Conservation (phyloP, 2,888 invertebrate species). For the Leucozona laternaria region DNA sequence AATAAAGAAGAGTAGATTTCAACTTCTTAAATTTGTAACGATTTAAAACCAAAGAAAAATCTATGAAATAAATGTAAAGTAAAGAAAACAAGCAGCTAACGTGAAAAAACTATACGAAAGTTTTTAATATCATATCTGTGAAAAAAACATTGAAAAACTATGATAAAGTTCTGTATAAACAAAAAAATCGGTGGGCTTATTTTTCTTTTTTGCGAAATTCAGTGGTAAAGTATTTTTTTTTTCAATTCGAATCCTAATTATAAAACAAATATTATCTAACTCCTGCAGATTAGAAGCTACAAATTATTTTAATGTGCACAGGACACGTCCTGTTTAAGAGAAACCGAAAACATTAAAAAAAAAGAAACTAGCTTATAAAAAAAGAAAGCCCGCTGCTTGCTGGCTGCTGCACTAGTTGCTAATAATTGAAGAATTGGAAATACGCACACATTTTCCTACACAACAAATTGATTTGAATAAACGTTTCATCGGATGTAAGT, state of each 20-base stretch:
- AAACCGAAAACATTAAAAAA: slow-evolving; percentile 7
- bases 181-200: slow-evolving; percentile 25
- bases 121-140: background rate
- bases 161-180: slow-evolving; percentile 10
- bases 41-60: slow-evolving; percentile 12
- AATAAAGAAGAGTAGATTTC: slow-evolving; percentile 55
- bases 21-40: slow-evolving; percentile 24
- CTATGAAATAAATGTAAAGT: slow-evolving; percentile 23
- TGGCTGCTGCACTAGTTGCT: slow-evolving; percentile 52
- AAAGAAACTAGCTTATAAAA: background rate
- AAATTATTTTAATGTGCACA: background rate
- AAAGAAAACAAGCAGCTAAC: slow-evolving; percentile 4
- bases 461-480: background rate
- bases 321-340: background rate
- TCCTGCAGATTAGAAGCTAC: slow-evolving; percentile 30
- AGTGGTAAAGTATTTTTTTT: slow-evolving; percentile 1
- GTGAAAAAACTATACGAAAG: background rate
- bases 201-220: background rate
- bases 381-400: slow-evolving; percentile 7
- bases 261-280: slow-evolving; percentile 64
- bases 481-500: slow-evolving; percentile 39
- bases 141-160: slow-evolving; percentile 6
- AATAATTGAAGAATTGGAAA: slow-evolving; percentile 1
- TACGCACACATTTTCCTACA: background rate
- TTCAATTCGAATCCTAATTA: background rate